A percentile compares a stretch with the other conserved stretches of the same genome.
phyloP scores from a whole-genome alignment of 2,888 invertebrate species.

The Mycogona germanica region DNA sequence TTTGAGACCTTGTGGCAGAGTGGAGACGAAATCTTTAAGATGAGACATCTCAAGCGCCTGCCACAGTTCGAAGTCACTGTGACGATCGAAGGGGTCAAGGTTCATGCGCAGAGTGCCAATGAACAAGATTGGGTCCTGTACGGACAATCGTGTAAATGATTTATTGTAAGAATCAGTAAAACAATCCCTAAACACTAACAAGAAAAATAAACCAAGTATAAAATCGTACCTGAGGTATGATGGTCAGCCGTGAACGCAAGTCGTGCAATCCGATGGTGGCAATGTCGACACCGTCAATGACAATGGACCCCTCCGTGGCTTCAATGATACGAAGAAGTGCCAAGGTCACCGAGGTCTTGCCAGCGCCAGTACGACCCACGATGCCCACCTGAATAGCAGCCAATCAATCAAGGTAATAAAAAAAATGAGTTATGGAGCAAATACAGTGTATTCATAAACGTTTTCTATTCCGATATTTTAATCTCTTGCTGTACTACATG shows the following conservation, averaged over 20 bases:
- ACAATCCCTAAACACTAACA: neutral
- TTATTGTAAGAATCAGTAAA: neutral
- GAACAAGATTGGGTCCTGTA: slow-evolving; percentile 30
- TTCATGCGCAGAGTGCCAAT: slow-evolving; percentile 10
- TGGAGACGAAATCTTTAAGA: slow-evolving; percentile 35
- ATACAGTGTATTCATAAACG: neutral
- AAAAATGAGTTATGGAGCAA: neutral
- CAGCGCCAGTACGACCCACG: slow-evolving; percentile 80
- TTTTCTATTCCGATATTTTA: neutral
- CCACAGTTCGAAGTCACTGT: slow-evolving; percentile 43
- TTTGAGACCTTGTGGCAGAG: slow-evolving; percentile 30
- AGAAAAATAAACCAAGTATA: neutral
- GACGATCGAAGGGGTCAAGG: slow-evolving; percentile 30
- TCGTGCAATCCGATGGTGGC: slow-evolving; percentile 70
- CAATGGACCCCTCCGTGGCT: slow-evolving; percentile 62
- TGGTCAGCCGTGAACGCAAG: slow-evolving; percentile 67
- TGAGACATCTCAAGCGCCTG: slow-evolving; percentile 42
- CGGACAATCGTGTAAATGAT: neutral
- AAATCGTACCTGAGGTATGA: slow-evolving; percentile 43
- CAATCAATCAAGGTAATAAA: neutral
- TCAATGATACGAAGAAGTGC: slow-evolving; percentile 83
- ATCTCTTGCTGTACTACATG: neutral
- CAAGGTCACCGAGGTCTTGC: slow-evolving; percentile 79
- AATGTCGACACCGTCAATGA: slow-evolving; percentile 72
- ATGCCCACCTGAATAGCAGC: slow-evolving; percentile 50